Conservation (phyloP, 2,113 vertebrate species). For the Ancistrus triradiatus region DNA sequence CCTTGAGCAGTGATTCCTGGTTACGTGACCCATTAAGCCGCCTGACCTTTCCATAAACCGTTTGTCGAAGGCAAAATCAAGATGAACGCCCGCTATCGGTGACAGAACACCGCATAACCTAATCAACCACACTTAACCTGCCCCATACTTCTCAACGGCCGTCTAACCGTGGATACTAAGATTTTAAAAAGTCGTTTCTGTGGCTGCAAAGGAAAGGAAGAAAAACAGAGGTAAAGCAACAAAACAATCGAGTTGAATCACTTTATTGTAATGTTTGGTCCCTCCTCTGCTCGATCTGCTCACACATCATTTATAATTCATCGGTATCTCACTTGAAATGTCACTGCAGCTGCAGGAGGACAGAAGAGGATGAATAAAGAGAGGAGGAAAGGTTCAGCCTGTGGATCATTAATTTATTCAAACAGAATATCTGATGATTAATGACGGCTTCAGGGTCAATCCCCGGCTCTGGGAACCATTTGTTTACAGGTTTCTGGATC, state of each 20-base stretch:
- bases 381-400: neutral
- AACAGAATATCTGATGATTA: neutral
- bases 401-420: too few species aligned
- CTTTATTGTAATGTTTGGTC: too few species aligned
- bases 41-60: neutral
- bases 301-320: neutral
- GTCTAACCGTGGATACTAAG: too few species aligned
- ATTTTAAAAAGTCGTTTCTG: too few species aligned
- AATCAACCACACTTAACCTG: too few species aligned
- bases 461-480: too few species aligned
- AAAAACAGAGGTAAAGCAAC: too few species aligned
- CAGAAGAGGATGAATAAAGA: neutral
- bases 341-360: neutral
- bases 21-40: neutral
- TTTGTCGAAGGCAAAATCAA: too few species aligned
- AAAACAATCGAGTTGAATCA: too few species aligned
- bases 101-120: neutral
- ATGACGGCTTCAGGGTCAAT: neutral
- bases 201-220: too few species aligned
- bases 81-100: neutral
- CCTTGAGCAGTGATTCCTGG: neutral
- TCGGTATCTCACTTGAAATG: neutral
- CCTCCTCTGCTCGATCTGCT: neutral
- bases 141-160: too few species aligned
- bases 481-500: too few species aligned